phyloP scores from a whole-genome alignment of 2,888 invertebrate species.

The Pomacea canaliculata region DNA sequence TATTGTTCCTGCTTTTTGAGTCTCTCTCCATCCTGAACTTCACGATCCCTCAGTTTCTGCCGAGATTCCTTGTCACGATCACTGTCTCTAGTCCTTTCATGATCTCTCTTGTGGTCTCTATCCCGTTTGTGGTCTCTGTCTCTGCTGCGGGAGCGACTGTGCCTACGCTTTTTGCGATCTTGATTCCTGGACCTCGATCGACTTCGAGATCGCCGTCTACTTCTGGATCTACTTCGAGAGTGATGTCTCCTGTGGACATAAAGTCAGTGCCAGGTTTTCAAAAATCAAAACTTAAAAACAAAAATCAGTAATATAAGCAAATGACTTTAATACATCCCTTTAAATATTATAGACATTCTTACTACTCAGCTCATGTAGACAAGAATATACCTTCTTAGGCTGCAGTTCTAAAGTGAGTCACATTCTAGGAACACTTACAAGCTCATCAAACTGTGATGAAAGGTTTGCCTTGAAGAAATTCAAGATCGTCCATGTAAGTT shows the following conservation, averaged over 20 bases:
- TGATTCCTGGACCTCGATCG: constrained; percentile 31
- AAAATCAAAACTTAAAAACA: too few relatives aligned
- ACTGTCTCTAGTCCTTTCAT: constrained; percentile 44
- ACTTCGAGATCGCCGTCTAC: constrained; percentile 44
- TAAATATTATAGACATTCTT: too few relatives aligned
- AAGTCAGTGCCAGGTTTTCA: too few relatives aligned
- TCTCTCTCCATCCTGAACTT: constrained; percentile 34
- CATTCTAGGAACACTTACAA: constrained; percentile 20
- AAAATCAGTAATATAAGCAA: too few relatives aligned
- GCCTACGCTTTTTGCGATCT: constrained; percentile 36
- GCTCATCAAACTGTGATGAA: too few relatives aligned
- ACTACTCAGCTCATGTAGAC: too few relatives aligned
- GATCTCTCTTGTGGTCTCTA: constrained; percentile 39
- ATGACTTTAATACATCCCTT: too few relatives aligned
- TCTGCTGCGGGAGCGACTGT: constrained; percentile 47
- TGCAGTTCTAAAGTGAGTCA: background rate
- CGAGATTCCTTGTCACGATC: constrained; percentile 31
- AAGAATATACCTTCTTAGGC: too few relatives aligned
- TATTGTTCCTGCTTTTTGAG: constrained; percentile 38
- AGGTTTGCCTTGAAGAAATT: too few relatives aligned
- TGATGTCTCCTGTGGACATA: constrained; percentile 27
- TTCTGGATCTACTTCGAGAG: constrained; percentile 34
- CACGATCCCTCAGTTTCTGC: constrained; percentile 26
- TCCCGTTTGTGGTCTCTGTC: constrained; percentile 35
- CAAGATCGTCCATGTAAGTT: background rate